A percentile compares a stretch with the other conserved stretches of the same genome.
Conservation (phyloP, 2,113 vertebrate species). For the Lutjanus erythropterus region DNA sequence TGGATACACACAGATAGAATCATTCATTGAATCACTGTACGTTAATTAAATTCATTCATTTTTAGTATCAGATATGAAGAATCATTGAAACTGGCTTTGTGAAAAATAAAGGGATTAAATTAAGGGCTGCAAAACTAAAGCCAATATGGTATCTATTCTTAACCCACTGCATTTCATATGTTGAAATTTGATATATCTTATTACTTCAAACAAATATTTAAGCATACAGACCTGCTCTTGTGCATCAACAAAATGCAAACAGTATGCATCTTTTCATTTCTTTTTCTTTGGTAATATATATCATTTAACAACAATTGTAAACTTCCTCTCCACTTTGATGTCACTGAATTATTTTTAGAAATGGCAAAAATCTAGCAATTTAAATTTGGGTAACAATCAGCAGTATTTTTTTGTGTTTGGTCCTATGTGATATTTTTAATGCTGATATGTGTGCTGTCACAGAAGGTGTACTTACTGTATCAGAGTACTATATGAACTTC, state of each 20-base stretch:
- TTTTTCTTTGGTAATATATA: not conserved
- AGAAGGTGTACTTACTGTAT: not conserved
- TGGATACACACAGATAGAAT: not conserved
- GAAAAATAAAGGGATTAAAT: not conserved
- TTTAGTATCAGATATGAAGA: not conserved
- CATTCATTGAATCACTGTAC: not conserved
- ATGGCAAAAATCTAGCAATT: too few relatives aligned
- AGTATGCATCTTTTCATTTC: not conserved
- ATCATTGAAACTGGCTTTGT: not conserved
- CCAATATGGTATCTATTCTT: not conserved
- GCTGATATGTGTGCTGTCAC: not conserved
- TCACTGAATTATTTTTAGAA: not conserved
- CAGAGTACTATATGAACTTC: rapidly evolving
- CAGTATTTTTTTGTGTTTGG: not conserved
- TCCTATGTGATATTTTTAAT: not conserved
- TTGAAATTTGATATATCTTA: too few relatives aligned
- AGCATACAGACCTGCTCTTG: not conserved
- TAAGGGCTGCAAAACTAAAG: not conserved
- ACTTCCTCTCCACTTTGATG: not conserved
- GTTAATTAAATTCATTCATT: not conserved
- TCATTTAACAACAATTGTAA: not conserved
- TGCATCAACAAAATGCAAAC: not conserved
- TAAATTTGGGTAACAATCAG: not conserved
- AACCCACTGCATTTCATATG: not conserved
- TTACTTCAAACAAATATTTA: not conserved